phyloP scores from a whole-genome alignment of 2,113 vertebrate species.

The Lonchura striata region DNA sequence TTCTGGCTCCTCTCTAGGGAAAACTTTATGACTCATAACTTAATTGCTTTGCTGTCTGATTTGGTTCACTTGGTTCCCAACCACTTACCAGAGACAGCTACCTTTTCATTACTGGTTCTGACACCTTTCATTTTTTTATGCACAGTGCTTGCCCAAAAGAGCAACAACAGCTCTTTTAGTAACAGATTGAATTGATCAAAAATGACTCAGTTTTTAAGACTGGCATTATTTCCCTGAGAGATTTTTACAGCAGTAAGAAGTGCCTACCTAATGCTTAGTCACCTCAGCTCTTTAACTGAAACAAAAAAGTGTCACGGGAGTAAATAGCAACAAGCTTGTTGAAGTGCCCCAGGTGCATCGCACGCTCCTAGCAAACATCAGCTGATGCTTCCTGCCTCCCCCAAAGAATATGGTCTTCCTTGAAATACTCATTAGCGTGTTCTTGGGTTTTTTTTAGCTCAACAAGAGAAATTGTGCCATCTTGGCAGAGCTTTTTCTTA shows the following conservation, averaged over 20 bases:
- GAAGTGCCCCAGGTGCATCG: background rate
- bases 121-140: conserved; percentile 29
- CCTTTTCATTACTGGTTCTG: background rate
- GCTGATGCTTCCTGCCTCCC: background rate
- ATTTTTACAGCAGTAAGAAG: background rate
- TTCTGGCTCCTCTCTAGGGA: background rate
- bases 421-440: background rate
- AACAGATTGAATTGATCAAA: background rate
- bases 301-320: background rate
- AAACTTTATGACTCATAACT: background rate
- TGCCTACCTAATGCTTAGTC: background rate
- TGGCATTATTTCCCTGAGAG: background rate
- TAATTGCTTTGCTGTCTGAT: background rate
- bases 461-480: background rate
- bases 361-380: background rate
- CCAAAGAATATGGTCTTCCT: background rate
- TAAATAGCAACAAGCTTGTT: background rate
- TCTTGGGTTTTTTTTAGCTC: background rate
- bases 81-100: background rate
- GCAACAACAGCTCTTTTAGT: background rate
- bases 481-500: background rate
- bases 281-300: background rate
- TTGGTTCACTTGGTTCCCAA: background rate
- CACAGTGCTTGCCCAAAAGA: background rate
- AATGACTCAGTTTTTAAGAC: background rate